Percentiles rank a stretch among this genome's conserved stretches.
These are phyloP conservation scores for Leistus spinibarbis DNA, from an alignment of 2,888 invertebrate species.

Conservation along the genomic window DNA sequence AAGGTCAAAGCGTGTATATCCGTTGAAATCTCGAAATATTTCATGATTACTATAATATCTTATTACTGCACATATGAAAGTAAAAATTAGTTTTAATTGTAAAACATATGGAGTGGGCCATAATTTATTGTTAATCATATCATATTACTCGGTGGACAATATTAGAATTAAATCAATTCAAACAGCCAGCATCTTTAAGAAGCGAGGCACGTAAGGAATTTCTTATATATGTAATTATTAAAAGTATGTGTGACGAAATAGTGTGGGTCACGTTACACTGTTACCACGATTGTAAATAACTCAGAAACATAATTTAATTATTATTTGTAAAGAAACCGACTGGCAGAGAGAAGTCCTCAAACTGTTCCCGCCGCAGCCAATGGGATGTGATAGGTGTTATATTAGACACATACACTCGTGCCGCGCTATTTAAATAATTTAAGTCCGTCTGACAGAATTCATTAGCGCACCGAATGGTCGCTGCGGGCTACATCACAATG, in stretches of 20 bases:
- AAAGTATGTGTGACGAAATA: not conserved
- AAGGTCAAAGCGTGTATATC: too few relatives aligned
- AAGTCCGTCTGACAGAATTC: constrained; percentile 33
- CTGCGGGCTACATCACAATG: constrained; percentile 21
- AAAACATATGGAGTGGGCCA: too few relatives aligned
- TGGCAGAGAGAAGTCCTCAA: not conserved
- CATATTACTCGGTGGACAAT: too few relatives aligned
- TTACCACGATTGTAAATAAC: constrained; percentile 24
- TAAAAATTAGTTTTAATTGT: too few relatives aligned
- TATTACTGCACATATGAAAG: too few relatives aligned
- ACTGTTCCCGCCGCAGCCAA: not conserved
- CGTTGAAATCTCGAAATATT: too few relatives aligned
- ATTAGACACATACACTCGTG: constrained; percentile 17
- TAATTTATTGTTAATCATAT: too few relatives aligned
- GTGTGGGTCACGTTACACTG: not conserved
- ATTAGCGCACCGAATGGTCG: constrained; percentile 26
- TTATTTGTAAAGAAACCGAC: constrained; percentile 29
- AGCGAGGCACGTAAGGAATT: not conserved
- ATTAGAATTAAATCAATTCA: too few relatives aligned
- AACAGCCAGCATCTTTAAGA: too few relatives aligned
- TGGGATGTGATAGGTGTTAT: not conserved
- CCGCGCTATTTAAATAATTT: constrained; percentile 35
- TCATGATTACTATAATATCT: too few relatives aligned
- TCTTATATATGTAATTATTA: not conserved
- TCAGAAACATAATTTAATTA: constrained; percentile 29